Evolutionary conservation across 2,113 vertebrate species (phyloP).

Genomic region (Tamias sibiricus): DNA sequence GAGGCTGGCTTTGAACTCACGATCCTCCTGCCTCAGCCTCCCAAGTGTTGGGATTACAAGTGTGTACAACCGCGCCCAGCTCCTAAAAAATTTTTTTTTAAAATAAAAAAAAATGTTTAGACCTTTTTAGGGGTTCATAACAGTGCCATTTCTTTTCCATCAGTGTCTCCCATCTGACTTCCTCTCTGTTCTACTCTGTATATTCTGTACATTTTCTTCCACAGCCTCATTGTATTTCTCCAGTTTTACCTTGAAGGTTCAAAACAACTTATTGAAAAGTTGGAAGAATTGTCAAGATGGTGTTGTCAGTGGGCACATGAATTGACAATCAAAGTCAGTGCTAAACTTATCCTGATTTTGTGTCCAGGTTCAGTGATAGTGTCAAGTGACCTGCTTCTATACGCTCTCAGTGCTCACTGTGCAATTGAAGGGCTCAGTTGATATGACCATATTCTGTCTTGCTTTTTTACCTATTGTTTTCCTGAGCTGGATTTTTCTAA

Average conservation of each 20-base stretch:
- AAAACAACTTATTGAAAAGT: neutral
- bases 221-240: neutral
- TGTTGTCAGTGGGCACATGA: neutral
- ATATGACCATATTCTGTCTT: neutral
- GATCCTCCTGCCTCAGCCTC: too few species aligned
- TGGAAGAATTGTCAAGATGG: neutral
- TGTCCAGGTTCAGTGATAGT: neutral
- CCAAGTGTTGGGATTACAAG: too few species aligned
- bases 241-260: neutral
- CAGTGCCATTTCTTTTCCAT: neutral
- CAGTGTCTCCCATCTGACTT: neutral
- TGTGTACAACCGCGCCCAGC: too few species aligned
- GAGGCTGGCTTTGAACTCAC: too few species aligned
- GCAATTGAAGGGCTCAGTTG: neutral
- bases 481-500: neutral
- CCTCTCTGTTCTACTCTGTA: too few species aligned
- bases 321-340: neutral
- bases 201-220: neutral
- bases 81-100: too few species aligned
- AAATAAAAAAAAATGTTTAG: neutral
- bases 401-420: neutral
- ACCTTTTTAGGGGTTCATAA: rapidly evolving
- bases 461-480: neutral
- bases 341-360: neutral
- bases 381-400: neutral